phyloP scores from a whole-genome alignment of 2,113 vertebrate genomes.

The Agelaius tricolor region DNA sequence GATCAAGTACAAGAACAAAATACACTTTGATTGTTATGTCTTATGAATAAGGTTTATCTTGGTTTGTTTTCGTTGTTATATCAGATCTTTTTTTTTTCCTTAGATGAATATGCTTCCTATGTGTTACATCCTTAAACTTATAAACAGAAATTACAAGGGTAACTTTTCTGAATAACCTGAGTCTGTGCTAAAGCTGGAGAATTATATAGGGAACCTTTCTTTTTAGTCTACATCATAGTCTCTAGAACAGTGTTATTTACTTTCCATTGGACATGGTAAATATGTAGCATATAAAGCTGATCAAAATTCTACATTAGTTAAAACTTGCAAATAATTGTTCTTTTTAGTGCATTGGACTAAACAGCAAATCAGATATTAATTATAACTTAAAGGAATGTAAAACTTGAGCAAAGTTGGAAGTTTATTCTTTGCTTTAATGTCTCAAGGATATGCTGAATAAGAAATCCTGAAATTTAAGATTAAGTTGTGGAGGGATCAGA shows the following conservation, averaged over 20 bases:
- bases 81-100: not conserved
- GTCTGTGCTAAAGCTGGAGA: not conserved
- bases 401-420: not conserved
- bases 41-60: not conserved
- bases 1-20: not conserved
- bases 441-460: not conserved
- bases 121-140: not conserved
- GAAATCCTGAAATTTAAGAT: not conserved
- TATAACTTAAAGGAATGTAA: not conserved
- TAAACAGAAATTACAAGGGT: not conserved
- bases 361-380: not conserved
- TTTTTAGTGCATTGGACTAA: not conserved
- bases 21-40: not conserved
- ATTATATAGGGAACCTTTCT: not conserved
- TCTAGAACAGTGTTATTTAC: not conserved
- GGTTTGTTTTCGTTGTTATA: fast-evolving
- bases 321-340: not conserved
- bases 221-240: not conserved
- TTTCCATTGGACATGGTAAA: not conserved
- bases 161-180: not conserved
- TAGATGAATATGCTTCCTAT: not conserved
- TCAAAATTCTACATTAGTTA: not conserved
- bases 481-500: not conserved
- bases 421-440: not conserved
- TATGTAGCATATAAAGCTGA: not conserved